A percentile compares a stretch with the other conserved stretches of the same genome.
Conservation (phyloP, 2,113 vertebrate genomes). For the Cyanistes caeruleus region DNA sequence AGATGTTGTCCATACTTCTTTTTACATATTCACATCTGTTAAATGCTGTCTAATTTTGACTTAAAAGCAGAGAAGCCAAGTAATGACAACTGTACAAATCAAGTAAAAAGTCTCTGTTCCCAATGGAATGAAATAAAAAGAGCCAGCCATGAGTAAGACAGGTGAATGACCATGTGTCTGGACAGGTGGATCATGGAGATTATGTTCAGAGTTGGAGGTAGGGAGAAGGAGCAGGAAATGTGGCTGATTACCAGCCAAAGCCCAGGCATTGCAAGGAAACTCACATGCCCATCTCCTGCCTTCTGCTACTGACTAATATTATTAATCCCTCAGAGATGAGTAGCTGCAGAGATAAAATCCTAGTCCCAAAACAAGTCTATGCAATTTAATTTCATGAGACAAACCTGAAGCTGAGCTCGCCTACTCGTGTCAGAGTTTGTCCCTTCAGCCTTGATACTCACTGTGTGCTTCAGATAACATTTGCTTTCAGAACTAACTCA, state of each 20-base stretch:
- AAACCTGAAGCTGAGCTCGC: background rate
- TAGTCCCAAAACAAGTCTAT: background rate
- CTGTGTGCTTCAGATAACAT: background rate
- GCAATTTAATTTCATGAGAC: background rate
- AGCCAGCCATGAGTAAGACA: background rate
- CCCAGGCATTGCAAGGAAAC: background rate
- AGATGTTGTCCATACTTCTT: background rate
- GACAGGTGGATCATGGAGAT: background rate
- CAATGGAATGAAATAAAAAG: background rate
- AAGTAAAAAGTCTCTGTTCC: background rate
- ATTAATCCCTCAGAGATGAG: background rate
- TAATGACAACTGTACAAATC: background rate
- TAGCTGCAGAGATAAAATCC: background rate
- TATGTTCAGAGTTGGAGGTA: background rate
- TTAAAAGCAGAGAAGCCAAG: background rate
- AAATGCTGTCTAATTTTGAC: background rate
- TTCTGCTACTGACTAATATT: background rate
- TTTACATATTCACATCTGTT: background rate
- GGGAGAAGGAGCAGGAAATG: background rate
- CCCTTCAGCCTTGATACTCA: background rate
- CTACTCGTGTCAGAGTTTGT: background rate
- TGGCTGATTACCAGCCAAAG: background rate
- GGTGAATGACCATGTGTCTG: accelerated
- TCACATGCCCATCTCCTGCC: background rate
- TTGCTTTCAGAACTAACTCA: background rate